A percentile compares a stretch with the other conserved stretches of the same genome.
Evolutionary conservation across 1,140 invertebrate genomes (phyloP).

Genomic region (Heliconius hewitsoni): DNA sequence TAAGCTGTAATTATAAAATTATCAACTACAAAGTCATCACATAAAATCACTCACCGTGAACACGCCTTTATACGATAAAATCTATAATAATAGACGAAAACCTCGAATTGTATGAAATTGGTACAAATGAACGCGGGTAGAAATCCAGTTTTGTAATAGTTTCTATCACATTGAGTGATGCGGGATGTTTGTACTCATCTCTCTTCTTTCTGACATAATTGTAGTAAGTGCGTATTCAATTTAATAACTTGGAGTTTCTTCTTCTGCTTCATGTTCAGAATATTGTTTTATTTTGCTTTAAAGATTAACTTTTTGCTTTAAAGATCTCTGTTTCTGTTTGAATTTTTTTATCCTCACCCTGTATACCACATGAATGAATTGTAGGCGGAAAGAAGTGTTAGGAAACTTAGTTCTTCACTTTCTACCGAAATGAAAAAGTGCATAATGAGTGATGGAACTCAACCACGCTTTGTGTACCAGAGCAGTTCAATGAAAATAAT

Average conservation of each 20-base stretch:
- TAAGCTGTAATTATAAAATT: not conserved
- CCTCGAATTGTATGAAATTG: conserved; percentile 52
- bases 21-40: not conserved
- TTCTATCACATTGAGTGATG: conserved; percentile 52
- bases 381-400: too few species aligned
- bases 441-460: too few species aligned
- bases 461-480: too few species aligned
- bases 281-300: not conserved
- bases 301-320: too few species aligned
- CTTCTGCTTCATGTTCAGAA: not conserved
- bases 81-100: conserved; percentile 47
- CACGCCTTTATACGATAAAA: conserved; percentile 50
- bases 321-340: too few species aligned
- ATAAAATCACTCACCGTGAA: conserved; percentile 23
- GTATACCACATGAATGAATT: too few species aligned
- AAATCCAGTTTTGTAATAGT: conserved; percentile 61
- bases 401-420: too few species aligned
- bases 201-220: conserved; percentile 22
- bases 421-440: too few species aligned
- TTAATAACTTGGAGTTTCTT: not conserved
- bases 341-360: too few species aligned
- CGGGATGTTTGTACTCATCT: conserved; percentile 61
- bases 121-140: conserved; percentile 54
- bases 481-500: too few species aligned
- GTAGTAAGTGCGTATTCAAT: conserved; percentile 2